Evolutionary conservation across 1,140 invertebrate species (phyloP).

Genomic region (Stenopsyche tienmushanensis): DNA sequence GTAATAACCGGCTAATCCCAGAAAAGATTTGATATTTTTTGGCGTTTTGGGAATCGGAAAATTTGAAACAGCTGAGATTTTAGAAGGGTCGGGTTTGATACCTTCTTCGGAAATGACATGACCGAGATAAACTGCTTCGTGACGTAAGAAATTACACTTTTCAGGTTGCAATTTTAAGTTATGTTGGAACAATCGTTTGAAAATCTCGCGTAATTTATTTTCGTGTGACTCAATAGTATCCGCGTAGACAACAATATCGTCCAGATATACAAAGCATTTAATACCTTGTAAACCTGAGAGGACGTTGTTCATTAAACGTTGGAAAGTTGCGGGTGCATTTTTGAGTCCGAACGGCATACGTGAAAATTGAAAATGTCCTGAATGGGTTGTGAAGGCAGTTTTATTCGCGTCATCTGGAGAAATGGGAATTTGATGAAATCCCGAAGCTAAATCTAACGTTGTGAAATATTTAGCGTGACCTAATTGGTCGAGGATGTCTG

Average conservation of each 20-base stretch:
- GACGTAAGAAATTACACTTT: constrained; percentile 47
- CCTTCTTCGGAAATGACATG: constrained; percentile 49
- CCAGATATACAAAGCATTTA: constrained; percentile 47
- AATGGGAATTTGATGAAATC: constrained; percentile 46
- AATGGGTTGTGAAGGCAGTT: constrained; percentile 47
- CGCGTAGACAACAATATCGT: constrained; percentile 47
- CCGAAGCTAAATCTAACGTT: constrained; percentile 44
- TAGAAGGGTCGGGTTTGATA: constrained; percentile 48
- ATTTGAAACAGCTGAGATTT: constrained; percentile 46
- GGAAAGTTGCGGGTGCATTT: constrained; percentile 45
- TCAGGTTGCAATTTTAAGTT: constrained; percentile 48
- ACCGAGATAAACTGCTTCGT: constrained; percentile 51
- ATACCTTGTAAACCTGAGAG: constrained; percentile 39
- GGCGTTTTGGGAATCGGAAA: constrained; percentile 47
- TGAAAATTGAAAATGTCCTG: constrained; percentile 41
- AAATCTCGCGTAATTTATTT: constrained; percentile 44
- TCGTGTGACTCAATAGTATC: constrained; percentile 43
- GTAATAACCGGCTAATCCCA: constrained; percentile 52
- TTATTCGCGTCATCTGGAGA: constrained; percentile 43
- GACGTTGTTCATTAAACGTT: constrained; percentile 44
- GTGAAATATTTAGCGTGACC: constrained; percentile 51
- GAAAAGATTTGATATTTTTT: constrained; percentile 49
- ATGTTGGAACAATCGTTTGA: constrained; percentile 44
- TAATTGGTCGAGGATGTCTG: constrained; percentile 45
- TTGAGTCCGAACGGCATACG: constrained; percentile 47